Evolutionary conservation across 2,888 invertebrate genomes (phyloP).

Genomic region (Chironomus riparius): DNA sequence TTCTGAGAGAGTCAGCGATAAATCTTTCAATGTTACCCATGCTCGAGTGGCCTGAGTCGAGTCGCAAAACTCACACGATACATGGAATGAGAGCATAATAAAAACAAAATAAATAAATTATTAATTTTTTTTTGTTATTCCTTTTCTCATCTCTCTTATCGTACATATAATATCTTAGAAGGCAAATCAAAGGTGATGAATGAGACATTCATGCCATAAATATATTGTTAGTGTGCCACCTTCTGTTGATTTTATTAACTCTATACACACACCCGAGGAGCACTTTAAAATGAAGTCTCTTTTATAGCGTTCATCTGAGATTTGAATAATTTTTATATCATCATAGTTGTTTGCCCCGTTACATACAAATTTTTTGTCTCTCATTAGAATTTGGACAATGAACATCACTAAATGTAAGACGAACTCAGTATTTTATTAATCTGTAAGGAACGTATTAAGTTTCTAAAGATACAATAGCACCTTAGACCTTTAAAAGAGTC

Average conservation of each 20-base stretch:
- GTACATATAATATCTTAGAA: background rate
- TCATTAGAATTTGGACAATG: too few relatives aligned
- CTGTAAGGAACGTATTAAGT: too few relatives aligned
- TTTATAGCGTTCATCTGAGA: too few relatives aligned
- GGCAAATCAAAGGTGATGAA: slow-evolving; percentile 26
- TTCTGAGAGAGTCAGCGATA: slow-evolving; percentile 3
- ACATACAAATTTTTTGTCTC: too few relatives aligned
- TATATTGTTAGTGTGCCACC: background rate
- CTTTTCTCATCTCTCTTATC: background rate
- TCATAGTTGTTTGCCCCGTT: too few relatives aligned
- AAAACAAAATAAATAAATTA: background rate
- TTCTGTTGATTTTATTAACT: background rate
- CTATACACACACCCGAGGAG: too few relatives aligned
- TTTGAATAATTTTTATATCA: too few relatives aligned
- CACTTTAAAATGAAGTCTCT: too few relatives aligned
- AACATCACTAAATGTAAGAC: too few relatives aligned
- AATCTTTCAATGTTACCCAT: slow-evolving; percentile 15
- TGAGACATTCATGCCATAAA: slow-evolving; percentile 21
- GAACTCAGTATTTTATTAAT: too few relatives aligned
- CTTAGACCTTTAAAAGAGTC: too few relatives aligned
- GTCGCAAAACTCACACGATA: background rate
- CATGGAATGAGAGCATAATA: background rate
- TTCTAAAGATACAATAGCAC: too few relatives aligned
- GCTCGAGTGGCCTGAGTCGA: background rate
- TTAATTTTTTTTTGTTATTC: background rate